Conservation (phyloP, 2,797 vertebrate species). For the Lacerta bilineata region DNA sequence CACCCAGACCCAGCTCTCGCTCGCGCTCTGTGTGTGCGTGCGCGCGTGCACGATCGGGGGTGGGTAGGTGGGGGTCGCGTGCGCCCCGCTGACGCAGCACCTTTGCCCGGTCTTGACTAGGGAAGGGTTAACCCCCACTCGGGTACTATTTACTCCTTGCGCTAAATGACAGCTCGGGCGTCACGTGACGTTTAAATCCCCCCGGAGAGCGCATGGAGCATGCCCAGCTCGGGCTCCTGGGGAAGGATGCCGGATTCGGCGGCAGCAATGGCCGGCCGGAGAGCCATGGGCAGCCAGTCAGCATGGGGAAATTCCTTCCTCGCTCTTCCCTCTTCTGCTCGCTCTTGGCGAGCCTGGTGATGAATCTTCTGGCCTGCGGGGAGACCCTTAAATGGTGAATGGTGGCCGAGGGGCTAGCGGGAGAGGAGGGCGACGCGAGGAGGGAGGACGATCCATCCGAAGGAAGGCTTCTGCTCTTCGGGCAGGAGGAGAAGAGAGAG, state of each 20-base stretch:
- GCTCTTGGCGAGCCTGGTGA: slow-evolving; percentile 34
- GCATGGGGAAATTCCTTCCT: too few species aligned
- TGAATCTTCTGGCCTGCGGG: slow-evolving; percentile 45
- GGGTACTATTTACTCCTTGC: slow-evolving; percentile 77
- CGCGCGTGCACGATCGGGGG: too few species aligned
- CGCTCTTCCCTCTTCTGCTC: slow-evolving; percentile 2
- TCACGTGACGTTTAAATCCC: slow-evolving; percentile 89
- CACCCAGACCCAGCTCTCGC: too few species aligned
- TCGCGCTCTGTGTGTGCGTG: too few species aligned
- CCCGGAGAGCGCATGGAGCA: slow-evolving; percentile 85
- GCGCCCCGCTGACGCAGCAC: slow-evolving; percentile 20
- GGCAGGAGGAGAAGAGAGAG: not conserved
- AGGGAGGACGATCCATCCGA: slow-evolving; percentile 22
- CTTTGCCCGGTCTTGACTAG: not conserved
- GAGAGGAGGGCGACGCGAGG: slow-evolving; percentile 27
- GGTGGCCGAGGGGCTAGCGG: slow-evolving; percentile 72
- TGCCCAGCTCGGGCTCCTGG: slow-evolving; percentile 82
- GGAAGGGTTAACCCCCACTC: slow-evolving; percentile 73
- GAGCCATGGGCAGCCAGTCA: too few species aligned
- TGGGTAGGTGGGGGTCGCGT: not conserved
- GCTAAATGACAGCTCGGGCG: slow-evolving; percentile 80
- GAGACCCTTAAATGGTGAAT: slow-evolving; percentile 53
- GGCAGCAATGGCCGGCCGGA: too few species aligned
- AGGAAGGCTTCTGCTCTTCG: not conserved
- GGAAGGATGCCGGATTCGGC: slow-evolving; percentile 74